Percentiles rank a stretch among this genome's conserved stretches.
phyloP scores from a whole-genome alignment of 1,140 invertebrate species.

The Achroia grisella region DNA sequence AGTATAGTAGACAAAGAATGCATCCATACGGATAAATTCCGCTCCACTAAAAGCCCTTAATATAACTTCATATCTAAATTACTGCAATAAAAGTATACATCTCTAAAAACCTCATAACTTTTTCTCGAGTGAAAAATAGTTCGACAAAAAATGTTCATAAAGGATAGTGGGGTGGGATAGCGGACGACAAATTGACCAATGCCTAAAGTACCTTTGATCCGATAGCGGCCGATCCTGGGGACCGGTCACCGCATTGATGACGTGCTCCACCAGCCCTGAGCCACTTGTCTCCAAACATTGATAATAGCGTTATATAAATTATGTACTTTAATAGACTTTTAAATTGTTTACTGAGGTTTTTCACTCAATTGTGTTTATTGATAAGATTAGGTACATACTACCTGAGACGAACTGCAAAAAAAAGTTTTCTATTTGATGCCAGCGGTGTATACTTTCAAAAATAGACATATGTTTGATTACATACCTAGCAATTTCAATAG shows the following conservation, averaged over 20 bases:
- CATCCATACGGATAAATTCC: slow-evolving; percentile 22
- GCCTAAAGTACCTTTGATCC: slow-evolving; percentile 38
- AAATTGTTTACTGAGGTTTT: too few species aligned
- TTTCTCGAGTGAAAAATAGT: slow-evolving; percentile 50
- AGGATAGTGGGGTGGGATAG: slow-evolving; percentile 34
- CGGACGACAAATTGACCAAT: slow-evolving; percentile 54
- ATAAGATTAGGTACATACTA: too few species aligned
- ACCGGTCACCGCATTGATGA: slow-evolving; percentile 21
- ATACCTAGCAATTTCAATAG: too few species aligned
- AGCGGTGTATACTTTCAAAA: too few species aligned
- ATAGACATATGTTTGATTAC: too few species aligned
- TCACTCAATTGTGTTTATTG: too few species aligned
- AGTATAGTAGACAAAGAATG: slow-evolving; percentile 21
- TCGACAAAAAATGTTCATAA: slow-evolving; percentile 50
- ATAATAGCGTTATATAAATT: slow-evolving; percentile 44
- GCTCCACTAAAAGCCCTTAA: slow-evolving; percentile 44
- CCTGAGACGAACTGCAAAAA: too few species aligned
- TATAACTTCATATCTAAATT: slow-evolving; percentile 62
- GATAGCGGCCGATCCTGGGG: slow-evolving; percentile 23
- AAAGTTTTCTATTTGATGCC: too few species aligned
- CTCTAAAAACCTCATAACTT: slow-evolving; percentile 55
- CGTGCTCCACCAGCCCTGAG: slow-evolving; percentile 6
- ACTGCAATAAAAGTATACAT: slow-evolving; percentile 59
- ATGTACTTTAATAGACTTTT: slow-evolving; percentile 20
- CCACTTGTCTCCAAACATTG: slow-evolving; percentile 3